These are phyloP conservation scores for Ascidia mentula DNA, from an alignment of 23 tunicate species.

Conservation along the genomic window DNA sequence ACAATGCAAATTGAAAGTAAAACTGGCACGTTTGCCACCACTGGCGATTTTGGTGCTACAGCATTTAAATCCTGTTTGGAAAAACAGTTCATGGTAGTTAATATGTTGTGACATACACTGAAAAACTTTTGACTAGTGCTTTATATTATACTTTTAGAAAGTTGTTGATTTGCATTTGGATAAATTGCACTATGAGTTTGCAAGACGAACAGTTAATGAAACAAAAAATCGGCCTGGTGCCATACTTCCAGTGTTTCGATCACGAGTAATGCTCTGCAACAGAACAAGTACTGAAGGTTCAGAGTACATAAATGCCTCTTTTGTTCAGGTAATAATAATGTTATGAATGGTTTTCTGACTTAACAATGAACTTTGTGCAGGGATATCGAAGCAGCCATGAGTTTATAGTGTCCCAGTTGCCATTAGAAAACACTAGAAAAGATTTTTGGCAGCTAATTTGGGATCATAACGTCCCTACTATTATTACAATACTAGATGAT, in stretches of 20 bases:
- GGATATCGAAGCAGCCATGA: constrained; percentile 74
- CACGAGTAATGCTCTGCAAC: constrained; percentile 67
- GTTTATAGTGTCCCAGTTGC: constrained; percentile 77
- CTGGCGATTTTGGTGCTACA: constrained; percentile 18
- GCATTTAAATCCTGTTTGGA: constrained; percentile 39
- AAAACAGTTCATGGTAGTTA: constrained; percentile 64
- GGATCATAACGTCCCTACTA: constrained; percentile 68
- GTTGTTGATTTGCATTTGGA: constrained; percentile 32
- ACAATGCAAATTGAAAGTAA: background rate
- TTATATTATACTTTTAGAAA: constrained; percentile 8
- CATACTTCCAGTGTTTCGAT: constrained; percentile 68
- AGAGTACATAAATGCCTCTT: constrained; percentile 89
- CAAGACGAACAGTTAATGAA: constrained; percentile 55
- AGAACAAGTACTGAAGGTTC: constrained; percentile 57
- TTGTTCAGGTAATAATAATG: constrained; percentile 40
- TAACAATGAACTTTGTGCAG: constrained; percentile 15
- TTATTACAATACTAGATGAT: constrained; percentile 67
- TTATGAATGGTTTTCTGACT: background rate
- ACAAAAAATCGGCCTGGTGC: constrained; percentile 74
- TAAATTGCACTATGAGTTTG: constrained; percentile 55
- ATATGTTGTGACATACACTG: background rate
- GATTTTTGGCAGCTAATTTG: constrained; percentile 93
- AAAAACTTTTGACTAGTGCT: background rate
- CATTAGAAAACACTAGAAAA: constrained; percentile 51
- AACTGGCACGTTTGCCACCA: too few relatives aligned